Conservation (phyloP, 2,797 vertebrate genomes). For the Rachycentron canadum region DNA sequence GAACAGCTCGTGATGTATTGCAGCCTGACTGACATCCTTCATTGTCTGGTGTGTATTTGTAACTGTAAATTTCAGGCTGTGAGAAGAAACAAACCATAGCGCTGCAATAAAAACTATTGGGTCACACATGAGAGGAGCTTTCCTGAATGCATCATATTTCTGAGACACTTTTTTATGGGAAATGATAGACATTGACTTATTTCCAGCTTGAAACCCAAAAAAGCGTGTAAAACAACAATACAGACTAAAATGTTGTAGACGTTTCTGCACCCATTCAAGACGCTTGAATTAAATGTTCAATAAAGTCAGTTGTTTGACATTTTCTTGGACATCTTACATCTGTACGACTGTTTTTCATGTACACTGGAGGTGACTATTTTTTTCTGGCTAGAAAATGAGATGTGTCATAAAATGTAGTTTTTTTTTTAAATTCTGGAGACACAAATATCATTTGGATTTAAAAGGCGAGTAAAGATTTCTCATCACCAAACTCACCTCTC, state of each 20-base stretch:
- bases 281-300: neutral
- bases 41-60: conserved; percentile 53
- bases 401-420: too few species aligned
- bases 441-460: neutral
- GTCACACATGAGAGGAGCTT: neutral
- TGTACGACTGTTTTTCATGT: too few species aligned
- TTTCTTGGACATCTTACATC: neutral
- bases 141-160: neutral
- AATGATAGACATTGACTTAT: neutral
- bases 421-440: too few species aligned
- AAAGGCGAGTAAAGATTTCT: neutral
- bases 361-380: neutral
- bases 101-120: conserved; percentile 5
- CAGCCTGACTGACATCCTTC: conserved; percentile 50
- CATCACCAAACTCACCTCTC: neutral
- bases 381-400: neutral
- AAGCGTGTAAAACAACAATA: neutral
- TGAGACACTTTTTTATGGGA: neutral
- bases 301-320: neutral
- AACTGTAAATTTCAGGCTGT: conserved; percentile 28
- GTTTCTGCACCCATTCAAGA: neutral
- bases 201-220: neutral
- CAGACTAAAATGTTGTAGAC: neutral
- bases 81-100: conserved; percentile 40
- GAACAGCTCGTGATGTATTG: conserved; percentile 54